These are phyloP conservation scores for Ganaspis brasiliensis DNA, from an alignment of 2,888 invertebrate genomes.

Conservation along the genomic window DNA sequence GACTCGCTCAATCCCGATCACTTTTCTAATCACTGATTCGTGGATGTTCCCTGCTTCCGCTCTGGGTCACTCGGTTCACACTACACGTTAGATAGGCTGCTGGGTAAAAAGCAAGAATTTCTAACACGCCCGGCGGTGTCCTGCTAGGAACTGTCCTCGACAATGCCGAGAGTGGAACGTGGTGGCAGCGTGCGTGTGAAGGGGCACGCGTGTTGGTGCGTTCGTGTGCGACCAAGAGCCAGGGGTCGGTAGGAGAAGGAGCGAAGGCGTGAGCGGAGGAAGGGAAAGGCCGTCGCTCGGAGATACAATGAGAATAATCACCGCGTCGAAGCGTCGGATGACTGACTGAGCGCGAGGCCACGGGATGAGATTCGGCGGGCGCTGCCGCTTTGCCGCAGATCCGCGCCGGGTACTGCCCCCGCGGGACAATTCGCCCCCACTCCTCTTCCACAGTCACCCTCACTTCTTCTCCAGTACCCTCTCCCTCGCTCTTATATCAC, in stretches of 20 bases:
- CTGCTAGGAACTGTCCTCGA: constrained; percentile 67
- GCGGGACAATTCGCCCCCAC: constrained; percentile 49
- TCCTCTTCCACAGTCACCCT: constrained; percentile 40
- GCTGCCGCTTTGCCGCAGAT: constrained; percentile 62
- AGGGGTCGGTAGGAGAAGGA: constrained; percentile 38
- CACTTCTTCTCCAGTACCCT: constrained; percentile 32
- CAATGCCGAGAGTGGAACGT: constrained; percentile 62
- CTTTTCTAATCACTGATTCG: constrained; percentile 6
- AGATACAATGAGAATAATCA: constrained; percentile 78
- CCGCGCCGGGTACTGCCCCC: constrained; percentile 53
- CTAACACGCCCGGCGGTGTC: constrained; percentile 63
- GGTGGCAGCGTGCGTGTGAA: constrained; percentile 58
- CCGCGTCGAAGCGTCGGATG: constrained; percentile 77
- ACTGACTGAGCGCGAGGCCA: constrained; percentile 76
- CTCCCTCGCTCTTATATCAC: constrained; percentile 45
- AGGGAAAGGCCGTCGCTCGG: constrained; percentile 56
- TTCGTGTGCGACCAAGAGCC: constrained; percentile 54
- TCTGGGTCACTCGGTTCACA: constrained; percentile 12
- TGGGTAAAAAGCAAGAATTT: constrained; percentile 46
- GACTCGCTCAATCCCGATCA: constrained; percentile 30
- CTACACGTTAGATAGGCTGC: constrained; percentile 9
- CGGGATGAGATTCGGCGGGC: constrained; percentile 72
- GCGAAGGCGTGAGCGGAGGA: constrained; percentile 50
- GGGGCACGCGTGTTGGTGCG: constrained; percentile 54
- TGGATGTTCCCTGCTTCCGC: background rate